These are phyloP conservation scores for Apodemus sylvaticus DNA, from an alignment of 2,113 vertebrate genomes.

Conservation along the genomic window DNA sequence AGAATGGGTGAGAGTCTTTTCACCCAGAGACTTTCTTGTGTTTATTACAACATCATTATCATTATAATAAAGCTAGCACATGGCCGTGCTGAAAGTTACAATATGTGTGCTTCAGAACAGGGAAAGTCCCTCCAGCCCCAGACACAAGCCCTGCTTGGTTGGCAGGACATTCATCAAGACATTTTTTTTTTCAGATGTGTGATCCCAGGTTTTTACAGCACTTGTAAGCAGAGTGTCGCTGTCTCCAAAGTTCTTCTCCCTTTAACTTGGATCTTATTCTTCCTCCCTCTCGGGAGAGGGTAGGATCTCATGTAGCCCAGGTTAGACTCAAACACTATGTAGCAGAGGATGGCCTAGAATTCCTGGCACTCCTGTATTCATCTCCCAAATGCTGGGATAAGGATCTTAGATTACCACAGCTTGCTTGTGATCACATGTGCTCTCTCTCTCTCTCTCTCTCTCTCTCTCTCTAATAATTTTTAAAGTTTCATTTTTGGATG, in stretches of 20 bases:
- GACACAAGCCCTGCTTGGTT: not conserved
- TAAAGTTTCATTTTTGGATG: not conserved
- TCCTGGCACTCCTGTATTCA: not conserved
- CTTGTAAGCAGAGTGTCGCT: not conserved
- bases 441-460: no score
- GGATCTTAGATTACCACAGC: not conserved
- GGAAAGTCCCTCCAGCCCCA: not conserved
- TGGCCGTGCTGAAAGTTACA: constrained; percentile 9
- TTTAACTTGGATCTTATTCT: not conserved
- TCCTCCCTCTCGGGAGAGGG: not conserved
- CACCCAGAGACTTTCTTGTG: not conserved
- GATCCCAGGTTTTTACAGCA: not conserved
- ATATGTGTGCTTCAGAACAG: not conserved
- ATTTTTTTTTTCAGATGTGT: not conserved
- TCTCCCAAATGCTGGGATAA: not conserved
- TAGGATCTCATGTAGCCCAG: not conserved
- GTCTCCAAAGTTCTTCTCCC: not conserved
- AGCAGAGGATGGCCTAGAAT: not conserved
- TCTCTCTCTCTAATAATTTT: not conserved
- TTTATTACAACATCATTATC: constrained; percentile 12
- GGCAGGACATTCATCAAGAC: not conserved
- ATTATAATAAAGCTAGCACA: constrained; percentile 25
- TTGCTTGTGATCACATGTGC: not conserved
- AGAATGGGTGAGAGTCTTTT: not conserved
- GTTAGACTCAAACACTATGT: not conserved